Percentiles rank a stretch among this genome's conserved stretches.
phyloP scores from a whole-genome alignment of 2,113 vertebrate genomes.

The Raja brachyura region DNA sequence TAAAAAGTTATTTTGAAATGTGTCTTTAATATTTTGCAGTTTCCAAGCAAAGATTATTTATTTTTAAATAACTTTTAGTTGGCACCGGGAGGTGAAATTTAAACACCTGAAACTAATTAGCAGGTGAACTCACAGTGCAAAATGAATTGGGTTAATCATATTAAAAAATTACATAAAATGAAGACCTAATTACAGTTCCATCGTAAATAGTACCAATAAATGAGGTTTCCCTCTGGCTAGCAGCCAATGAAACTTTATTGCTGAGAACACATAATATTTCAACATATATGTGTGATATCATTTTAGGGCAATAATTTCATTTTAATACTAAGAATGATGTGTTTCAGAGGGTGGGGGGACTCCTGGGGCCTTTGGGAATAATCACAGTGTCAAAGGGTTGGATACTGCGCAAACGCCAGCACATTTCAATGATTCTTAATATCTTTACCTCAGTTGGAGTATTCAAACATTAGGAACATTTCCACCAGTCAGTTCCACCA shows the following conservation, averaged over 20 bases:
- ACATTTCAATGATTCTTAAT: neutral
- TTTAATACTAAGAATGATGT: neutral
- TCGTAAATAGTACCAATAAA: neutral
- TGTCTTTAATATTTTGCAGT: neutral
- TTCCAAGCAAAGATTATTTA: neutral
- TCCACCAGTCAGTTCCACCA: neutral
- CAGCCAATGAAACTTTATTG: neutral
- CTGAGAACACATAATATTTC: too few relatives aligned
- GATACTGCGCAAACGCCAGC: too few relatives aligned
- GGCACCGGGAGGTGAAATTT: neutral
- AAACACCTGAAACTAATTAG: neutral
- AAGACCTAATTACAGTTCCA: neutral
- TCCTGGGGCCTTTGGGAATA: neutral
- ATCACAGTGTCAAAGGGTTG: neutral
- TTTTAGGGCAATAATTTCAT: neutral
- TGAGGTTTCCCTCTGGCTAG: neutral
- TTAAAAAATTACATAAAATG: neutral
- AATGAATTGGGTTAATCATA: neutral
- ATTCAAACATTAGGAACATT: neutral
- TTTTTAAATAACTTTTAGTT: neutral
- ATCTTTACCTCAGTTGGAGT: neutral
- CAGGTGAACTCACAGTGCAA: neutral
- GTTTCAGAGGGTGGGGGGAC: neutral
- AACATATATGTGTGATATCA: neutral
- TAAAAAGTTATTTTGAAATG: slow-evolving; percentile 28